phyloP scores from a whole-genome alignment of 2,888 invertebrate species.

The Panzeria rudis region DNA sequence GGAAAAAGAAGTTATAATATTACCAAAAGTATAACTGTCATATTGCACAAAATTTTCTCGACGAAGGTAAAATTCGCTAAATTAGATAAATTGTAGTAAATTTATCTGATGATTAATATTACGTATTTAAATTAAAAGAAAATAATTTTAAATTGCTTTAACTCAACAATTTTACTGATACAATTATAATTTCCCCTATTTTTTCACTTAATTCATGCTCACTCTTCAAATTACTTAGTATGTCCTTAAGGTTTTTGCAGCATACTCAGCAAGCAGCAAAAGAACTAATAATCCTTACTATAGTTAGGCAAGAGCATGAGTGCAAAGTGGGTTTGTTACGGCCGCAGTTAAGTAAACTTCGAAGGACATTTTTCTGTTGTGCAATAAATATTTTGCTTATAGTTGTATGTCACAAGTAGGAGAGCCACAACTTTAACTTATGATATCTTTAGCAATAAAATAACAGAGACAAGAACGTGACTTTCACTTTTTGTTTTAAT shows the following conservation, averaged over 20 bases:
- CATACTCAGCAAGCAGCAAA: background rate
- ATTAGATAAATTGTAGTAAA: no score
- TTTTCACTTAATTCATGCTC: background rate
- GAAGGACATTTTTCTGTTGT: conserved; percentile 33
- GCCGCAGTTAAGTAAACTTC: conserved; percentile 34
- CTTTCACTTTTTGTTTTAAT: conserved; percentile 67
- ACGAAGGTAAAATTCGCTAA: no score
- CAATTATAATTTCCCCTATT: background rate
- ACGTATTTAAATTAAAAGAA: background rate
- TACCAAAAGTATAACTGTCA: no score
- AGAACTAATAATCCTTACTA: background rate
- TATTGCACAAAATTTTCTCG: no score
- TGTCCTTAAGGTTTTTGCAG: background rate
- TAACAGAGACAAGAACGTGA: conserved; percentile 64
- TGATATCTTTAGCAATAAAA: conserved; percentile 36
- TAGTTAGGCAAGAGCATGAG: background rate
- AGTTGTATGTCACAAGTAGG: conserved; percentile 9
- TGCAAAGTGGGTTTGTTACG: conserved; percentile 2
- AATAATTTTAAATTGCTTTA: background rate
- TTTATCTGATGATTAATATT: no score
- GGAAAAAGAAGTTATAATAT: no score
- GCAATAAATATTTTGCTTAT: conserved; percentile 10
- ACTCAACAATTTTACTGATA: background rate
- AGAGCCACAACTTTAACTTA: conserved; percentile 33
- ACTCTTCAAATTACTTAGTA: conserved; percentile 23